phyloP scores from a whole-genome alignment of 2,797 vertebrate species.

The Sebastiscus tertius region DNA sequence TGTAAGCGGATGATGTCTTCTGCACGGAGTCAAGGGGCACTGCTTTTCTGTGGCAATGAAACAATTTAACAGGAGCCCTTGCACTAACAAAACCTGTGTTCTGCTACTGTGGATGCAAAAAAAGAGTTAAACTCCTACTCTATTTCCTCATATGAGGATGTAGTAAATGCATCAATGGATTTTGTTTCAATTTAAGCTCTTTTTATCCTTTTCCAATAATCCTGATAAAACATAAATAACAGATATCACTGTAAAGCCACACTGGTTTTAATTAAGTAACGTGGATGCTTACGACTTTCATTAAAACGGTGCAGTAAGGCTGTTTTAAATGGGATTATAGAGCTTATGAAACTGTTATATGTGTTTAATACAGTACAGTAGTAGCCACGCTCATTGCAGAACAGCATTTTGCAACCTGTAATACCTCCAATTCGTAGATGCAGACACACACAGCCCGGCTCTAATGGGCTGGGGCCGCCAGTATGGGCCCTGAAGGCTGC shows the following conservation, averaged over 20 bases:
- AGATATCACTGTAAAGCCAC: slow-evolving; percentile 31
- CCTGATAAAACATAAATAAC: slow-evolving; percentile 54
- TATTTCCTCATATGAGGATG: slow-evolving; percentile 58
- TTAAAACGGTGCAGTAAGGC: slow-evolving; percentile 31
- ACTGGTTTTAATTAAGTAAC: slow-evolving; percentile 56
- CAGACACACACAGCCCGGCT: slow-evolving; percentile 37
- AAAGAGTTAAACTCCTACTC: slow-evolving; percentile 36
- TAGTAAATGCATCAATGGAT: slow-evolving; percentile 66
- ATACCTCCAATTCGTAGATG: not conserved
- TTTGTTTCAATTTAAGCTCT: slow-evolving; percentile 49
- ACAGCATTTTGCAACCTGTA: slow-evolving; percentile 49
- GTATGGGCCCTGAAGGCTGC: slow-evolving; percentile 58
- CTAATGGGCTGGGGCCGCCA: slow-evolving; percentile 67
- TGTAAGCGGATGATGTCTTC: slow-evolving; percentile 79
- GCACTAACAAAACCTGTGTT: slow-evolving; percentile 56
- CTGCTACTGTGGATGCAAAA: slow-evolving; percentile 46
- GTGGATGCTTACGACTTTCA: slow-evolving; percentile 46
- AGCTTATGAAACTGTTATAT: slow-evolving; percentile 46
- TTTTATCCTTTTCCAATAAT: slow-evolving; percentile 45
- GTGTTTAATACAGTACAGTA: slow-evolving; percentile 63
- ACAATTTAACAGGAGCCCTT: slow-evolving; percentile 74
- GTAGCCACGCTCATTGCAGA: slow-evolving; percentile 46
- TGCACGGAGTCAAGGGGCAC: slow-evolving; percentile 77
- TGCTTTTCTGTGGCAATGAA: slow-evolving; percentile 76
- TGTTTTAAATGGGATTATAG: slow-evolving; percentile 40